Evolutionary conservation across 2,113 vertebrate genomes (phyloP), one percentile per base, ranked within the genome.

Genomic region (Hyperoodon ampullatus): DNA sequence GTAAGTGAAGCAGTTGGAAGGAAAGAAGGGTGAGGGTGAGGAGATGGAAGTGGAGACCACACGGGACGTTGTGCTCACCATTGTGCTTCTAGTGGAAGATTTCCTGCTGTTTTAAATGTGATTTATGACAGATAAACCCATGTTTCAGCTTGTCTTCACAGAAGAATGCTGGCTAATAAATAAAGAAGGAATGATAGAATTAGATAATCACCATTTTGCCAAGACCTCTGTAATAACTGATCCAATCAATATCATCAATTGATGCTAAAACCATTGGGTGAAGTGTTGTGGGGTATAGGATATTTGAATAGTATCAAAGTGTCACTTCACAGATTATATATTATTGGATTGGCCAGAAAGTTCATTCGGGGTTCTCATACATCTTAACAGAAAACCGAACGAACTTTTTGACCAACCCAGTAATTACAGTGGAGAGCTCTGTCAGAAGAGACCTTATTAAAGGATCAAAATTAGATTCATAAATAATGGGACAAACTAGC

Each of bases 51-150:
- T 3, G 6, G 89, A 8, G 42, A 28, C n/a, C 30, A 60, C 5
- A 5, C 0, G 1, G 15, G 11, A 28, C 5, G 1, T 18, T 8
- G 3, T 60, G 16, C 42, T 19, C 44, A 44, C 9, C 1, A 8
- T 33, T 26, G 13, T 23, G 30, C 53, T 92, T 75, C n/a, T 28
- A 50, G 65, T 35, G 74, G 18, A 74, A 87, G 68, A 63, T 39
- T 74, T 61, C 77, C 63, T 60, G 23, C 58, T 75, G 14, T 50
- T 81, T 89, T 90, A 88, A 53, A 30, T 77, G 65, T 90, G 35
- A 33, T 30, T 83, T 77, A 19, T 60, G 55, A 66, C 50, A 60
- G 53, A 70, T 92, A 71, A 70, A 23, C 39, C 1, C 61, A 82
- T 66, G 87, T 44, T 85, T 35, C 8, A 77, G 71, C 18, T 58